Evolutionary conservation across 2,797 vertebrate species (phyloP).

Genomic region (Telmatherina bonti): DNA sequence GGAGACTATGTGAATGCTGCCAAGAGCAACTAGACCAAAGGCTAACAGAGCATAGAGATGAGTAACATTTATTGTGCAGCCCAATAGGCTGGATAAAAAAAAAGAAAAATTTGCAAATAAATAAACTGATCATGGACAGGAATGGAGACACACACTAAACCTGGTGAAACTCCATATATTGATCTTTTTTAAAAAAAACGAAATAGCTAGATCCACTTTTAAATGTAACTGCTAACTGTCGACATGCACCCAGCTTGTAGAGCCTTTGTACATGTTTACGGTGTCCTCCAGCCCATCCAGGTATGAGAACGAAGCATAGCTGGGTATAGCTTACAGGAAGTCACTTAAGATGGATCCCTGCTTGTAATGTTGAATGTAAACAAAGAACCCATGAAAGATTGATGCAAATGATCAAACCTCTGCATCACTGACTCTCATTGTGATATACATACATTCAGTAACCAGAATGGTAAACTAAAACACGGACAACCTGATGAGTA

Average conservation of each 20-base stretch:
- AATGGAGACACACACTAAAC: too few relatives aligned
- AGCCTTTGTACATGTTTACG: conserved; percentile 6
- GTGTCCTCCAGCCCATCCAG: conserved; percentile 47
- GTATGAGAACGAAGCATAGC: conserved; percentile 58
- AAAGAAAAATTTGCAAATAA: too few relatives aligned
- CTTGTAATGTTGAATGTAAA: conserved; percentile 72
- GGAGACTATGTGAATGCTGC: too few relatives aligned
- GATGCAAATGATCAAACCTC: conserved; percentile 73
- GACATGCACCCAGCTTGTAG: conserved; percentile 15
- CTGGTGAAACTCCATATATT: not conserved
- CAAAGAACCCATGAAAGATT: conserved; percentile 81
- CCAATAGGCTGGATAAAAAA: not conserved
- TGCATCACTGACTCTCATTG: conserved; percentile 42
- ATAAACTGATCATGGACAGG: too few relatives aligned
- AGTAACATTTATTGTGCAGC: too few relatives aligned
- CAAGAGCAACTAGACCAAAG: too few relatives aligned
- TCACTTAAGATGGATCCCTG: conserved; percentile 69
- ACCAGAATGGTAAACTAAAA: conserved; percentile 5
- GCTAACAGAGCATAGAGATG: too few relatives aligned
- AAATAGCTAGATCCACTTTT: not conserved
- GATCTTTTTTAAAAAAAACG: not conserved
- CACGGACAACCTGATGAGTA: not conserved
- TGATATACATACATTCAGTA: conserved; percentile 1
- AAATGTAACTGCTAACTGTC: not conserved
- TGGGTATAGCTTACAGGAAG: conserved; percentile 72